A percentile compares a stretch with the other conserved stretches of the same genome.
Evolutionary conservation across 2,888 invertebrate genomes (phyloP).

Genomic region (Caenorhabditis doughertyi): DNA sequence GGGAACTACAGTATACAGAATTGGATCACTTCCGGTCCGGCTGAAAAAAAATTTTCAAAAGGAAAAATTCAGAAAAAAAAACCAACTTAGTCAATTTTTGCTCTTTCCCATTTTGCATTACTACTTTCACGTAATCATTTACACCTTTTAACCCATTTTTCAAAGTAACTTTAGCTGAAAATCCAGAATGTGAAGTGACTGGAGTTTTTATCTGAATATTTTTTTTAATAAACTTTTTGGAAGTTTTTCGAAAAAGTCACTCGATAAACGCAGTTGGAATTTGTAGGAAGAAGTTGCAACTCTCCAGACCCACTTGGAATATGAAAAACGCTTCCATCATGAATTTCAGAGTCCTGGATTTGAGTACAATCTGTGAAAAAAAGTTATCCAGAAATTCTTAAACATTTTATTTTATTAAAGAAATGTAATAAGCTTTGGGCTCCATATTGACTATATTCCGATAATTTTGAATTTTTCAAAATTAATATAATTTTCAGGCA

Average conservation of each 20-base stretch:
- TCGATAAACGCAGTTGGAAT: constrained; percentile 4
- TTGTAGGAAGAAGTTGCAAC: not conserved
- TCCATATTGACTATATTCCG: too few relatives aligned
- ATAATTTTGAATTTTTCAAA: too few relatives aligned
- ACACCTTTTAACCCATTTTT: not conserved
- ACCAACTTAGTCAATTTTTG: too few relatives aligned
- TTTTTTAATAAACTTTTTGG: too few relatives aligned
- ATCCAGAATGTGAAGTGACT: not conserved
- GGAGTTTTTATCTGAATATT: not conserved
- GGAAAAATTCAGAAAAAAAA: too few relatives aligned
- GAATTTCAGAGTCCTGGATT: not conserved
- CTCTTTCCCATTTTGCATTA: too few relatives aligned
- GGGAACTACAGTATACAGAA: not conserved
- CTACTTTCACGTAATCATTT: not conserved
- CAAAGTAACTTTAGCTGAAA: not conserved
- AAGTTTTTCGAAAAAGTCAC: not conserved
- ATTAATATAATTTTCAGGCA: too few relatives aligned
- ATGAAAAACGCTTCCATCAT: not conserved
- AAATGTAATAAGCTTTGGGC: too few relatives aligned
- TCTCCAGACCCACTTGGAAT: not conserved
- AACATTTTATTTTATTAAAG: too few relatives aligned
- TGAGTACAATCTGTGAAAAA: constrained; percentile 10
- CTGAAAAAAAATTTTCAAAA: too few relatives aligned
- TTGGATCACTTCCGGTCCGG: too few relatives aligned
- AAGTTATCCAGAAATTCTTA: too few relatives aligned